phyloP scores from a whole-genome alignment of 2,888 invertebrate species.

The Aleiodes alternator region DNA sequence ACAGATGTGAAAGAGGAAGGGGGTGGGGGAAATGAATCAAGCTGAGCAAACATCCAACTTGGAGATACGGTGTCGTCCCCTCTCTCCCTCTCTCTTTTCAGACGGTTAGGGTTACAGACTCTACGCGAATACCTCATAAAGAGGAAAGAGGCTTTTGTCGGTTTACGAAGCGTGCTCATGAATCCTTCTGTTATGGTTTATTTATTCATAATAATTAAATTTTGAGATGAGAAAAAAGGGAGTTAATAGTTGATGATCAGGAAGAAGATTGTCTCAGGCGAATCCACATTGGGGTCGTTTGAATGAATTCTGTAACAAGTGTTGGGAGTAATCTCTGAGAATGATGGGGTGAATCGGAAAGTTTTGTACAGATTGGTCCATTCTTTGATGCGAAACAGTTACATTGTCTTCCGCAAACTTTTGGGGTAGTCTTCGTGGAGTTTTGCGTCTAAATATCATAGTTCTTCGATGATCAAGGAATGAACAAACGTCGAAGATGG shows the following conservation, averaged over 20 bases:
- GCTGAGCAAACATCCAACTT: slow-evolving; percentile 75
- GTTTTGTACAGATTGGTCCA: no score
- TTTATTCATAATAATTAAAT: not conserved
- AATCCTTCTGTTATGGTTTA: slow-evolving; percentile 32
- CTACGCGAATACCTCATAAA: slow-evolving; percentile 52
- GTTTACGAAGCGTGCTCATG: slow-evolving; percentile 41
- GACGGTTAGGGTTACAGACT: slow-evolving; percentile 36
- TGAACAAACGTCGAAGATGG: no score
- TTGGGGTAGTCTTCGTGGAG: no score
- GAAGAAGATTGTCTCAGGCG: not conserved
- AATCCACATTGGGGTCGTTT: not conserved
- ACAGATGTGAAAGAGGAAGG: slow-evolving; percentile 55
- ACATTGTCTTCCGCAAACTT: no score
- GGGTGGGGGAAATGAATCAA: slow-evolving; percentile 72
- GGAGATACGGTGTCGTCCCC: slow-evolving; percentile 70
- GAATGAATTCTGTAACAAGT: not conserved
- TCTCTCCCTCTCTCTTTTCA: slow-evolving; percentile 51
- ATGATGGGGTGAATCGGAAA: no score
- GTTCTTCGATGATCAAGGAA: no score
- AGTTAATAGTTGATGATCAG: no score
- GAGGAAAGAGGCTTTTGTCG: slow-evolving; percentile 43
- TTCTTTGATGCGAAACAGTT: no score
- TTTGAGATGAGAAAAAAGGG: no score
- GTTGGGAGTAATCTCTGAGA: not conserved
- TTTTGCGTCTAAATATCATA: no score